Percentiles rank a stretch among this genome's conserved stretches.
phyloP scores from a whole-genome alignment of 2,113 vertebrate genomes.

The Henicopernis longicauda region DNA sequence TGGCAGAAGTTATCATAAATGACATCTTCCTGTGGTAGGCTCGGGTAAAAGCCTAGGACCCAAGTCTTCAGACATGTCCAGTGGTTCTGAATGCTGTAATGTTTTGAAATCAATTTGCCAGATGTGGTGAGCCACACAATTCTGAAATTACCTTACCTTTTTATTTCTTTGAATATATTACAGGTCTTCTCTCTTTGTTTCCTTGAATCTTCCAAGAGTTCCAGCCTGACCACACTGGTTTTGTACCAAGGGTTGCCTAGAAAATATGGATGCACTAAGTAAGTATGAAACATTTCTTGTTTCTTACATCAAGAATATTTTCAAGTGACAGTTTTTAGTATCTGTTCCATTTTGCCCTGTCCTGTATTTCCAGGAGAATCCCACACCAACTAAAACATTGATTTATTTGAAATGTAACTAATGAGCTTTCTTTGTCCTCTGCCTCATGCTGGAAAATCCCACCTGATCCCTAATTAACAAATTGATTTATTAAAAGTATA shows the following conservation, averaged over 20 bases:
- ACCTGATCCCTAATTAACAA: slow-evolving; percentile 58
- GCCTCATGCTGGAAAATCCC: not conserved
- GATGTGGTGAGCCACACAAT: not conserved
- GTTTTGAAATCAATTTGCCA: not conserved
- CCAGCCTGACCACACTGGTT: not conserved
- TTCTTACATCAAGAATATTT: not conserved
- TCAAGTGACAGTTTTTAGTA: not conserved
- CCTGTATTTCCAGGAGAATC: not conserved
- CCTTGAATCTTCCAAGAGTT: not conserved
- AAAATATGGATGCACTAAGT: not conserved
- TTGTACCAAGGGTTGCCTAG: not conserved
- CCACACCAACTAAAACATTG: not conserved
- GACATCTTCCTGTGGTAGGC: not conserved
- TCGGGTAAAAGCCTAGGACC: not conserved
- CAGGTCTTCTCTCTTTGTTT: not conserved
- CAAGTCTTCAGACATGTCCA: not conserved
- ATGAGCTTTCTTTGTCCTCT: slow-evolving; percentile 36
- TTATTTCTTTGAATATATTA: not conserved
- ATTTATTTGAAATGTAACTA: slow-evolving; percentile 12
- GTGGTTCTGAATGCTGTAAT: not conserved
- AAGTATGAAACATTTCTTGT: not conserved
- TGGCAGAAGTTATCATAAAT: not conserved
- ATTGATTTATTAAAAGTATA: slow-evolving; percentile 40
- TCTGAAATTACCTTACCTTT: not conserved
- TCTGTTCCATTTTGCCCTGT: not conserved